Conservation (phyloP, 2,888 invertebrate genomes). For the Teleogryllus oceanicus region DNA sequence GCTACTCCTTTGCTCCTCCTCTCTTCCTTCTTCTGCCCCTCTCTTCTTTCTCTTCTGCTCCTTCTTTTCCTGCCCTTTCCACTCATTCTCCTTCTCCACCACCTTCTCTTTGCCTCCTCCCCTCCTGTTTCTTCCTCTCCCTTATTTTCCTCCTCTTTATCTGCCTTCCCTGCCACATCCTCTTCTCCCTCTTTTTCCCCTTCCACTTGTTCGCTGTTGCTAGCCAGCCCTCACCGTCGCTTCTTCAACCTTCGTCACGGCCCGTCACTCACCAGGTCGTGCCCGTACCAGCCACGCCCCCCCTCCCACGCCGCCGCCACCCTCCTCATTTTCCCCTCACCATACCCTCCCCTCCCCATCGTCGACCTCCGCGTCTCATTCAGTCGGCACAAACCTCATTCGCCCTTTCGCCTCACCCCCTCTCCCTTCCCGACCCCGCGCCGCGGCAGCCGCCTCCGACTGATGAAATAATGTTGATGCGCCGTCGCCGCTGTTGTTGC, state of each 20-base stretch:
- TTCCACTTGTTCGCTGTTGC: no score
- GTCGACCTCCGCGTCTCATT: neutral
- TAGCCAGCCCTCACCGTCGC: neutral
- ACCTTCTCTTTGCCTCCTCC: neutral
- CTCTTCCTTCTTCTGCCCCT: neutral
- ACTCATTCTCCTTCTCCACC: neutral
- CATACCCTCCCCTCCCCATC: neutral
- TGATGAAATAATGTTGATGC: constrained; percentile 30
- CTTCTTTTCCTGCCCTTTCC: neutral
- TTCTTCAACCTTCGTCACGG: neutral
- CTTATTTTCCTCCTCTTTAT: neutral
- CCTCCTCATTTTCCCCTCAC: neutral
- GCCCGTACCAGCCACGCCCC: neutral
- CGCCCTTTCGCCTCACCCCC: neutral
- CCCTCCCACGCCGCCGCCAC: neutral
- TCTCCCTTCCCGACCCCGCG: neutral
- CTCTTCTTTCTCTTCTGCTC: no score
- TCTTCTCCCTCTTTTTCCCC: no score
- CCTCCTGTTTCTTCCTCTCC: neutral
- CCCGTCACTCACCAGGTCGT: neutral
- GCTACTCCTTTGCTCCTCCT: no score
- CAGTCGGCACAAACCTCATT: neutral
- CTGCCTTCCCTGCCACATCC: no score
- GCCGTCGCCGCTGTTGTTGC: neutral
- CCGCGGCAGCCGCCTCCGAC: neutral